Conservation (phyloP, 2,113 vertebrate genomes). For the Fukomys damarensis region DNA sequence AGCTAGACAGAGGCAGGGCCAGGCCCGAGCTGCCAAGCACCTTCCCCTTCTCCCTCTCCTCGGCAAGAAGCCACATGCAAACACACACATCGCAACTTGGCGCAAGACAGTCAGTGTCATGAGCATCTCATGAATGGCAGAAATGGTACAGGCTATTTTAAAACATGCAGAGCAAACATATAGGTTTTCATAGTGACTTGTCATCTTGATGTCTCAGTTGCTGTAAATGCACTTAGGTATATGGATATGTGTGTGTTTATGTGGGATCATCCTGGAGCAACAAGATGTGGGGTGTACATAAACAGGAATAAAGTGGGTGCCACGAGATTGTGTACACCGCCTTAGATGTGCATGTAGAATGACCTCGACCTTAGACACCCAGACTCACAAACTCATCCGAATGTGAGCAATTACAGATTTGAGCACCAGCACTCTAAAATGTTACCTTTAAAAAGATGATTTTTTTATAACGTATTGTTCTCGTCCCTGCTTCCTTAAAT, state of each 20-base stretch:
- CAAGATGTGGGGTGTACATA: neutral
- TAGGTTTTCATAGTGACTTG: constrained; percentile 64
- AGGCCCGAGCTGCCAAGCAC: neutral
- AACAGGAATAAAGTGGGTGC: constrained; percentile 2
- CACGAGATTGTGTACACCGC: neutral
- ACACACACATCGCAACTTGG: neutral
- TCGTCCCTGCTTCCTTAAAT: neutral
- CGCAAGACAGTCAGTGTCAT: constrained; percentile 27
- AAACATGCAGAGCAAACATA: constrained; percentile 65
- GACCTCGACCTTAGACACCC: neutral
- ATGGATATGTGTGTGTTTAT: neutral
- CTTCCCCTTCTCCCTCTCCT: neutral
- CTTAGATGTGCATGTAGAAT: neutral
- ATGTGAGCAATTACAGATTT: neutral
- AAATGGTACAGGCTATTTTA: constrained; percentile 60
- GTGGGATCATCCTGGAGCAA: neutral
- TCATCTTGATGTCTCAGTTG: constrained; percentile 52
- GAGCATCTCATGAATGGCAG: neutral
- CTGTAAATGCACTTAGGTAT: neutral
- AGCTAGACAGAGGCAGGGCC: neutral
- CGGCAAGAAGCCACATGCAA: neutral
- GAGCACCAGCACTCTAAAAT: neutral
- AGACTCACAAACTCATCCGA: neutral
- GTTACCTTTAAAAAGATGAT: neutral
- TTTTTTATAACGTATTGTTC: neutral